Evolutionary conservation across 1,140 invertebrate species (phyloP).

Genomic region (Pseudomyrmex gracilis): DNA sequence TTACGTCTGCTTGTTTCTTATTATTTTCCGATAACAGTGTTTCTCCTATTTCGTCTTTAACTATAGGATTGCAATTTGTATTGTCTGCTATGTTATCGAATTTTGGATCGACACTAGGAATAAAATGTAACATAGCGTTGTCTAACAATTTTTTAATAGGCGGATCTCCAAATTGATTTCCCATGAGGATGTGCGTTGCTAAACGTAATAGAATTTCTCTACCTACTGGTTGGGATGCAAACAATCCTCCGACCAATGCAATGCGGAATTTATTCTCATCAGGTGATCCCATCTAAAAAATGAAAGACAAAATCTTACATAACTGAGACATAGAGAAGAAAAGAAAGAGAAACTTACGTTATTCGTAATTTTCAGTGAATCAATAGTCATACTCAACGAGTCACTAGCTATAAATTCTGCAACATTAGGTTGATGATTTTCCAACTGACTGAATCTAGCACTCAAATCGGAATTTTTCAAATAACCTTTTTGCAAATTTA

Average conservation of each 20-base stretch:
- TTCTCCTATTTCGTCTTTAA: slow-evolving; percentile 87
- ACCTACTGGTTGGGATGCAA: slow-evolving; percentile 93
- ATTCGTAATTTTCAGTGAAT: slow-evolving; percentile 88
- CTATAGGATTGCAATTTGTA: slow-evolving; percentile 83
- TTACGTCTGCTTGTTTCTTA: slow-evolving; percentile 79
- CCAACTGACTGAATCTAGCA: slow-evolving; percentile 87
- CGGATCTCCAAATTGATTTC: slow-evolving; percentile 89
- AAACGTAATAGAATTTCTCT: slow-evolving; percentile 94
- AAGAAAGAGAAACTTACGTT: slow-evolving; percentile 83
- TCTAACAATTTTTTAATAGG: slow-evolving; percentile 88
- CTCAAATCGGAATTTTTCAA: slow-evolving; percentile 87
- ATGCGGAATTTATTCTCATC: slow-evolving; percentile 94
- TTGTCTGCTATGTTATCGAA: slow-evolving; percentile 84
- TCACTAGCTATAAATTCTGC: slow-evolving; percentile 88
- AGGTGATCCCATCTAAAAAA: slow-evolving; percentile 88
- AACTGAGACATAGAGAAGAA: background rate
- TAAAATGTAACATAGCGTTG: slow-evolving; percentile 91
- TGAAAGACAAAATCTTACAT: slow-evolving; percentile 17
- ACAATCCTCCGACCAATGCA: slow-evolving; percentile 93
- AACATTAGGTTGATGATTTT: slow-evolving; percentile 87
- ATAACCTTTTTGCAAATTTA: slow-evolving; percentile 79
- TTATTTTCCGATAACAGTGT: slow-evolving; percentile 85
- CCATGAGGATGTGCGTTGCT: slow-evolving; percentile 92
- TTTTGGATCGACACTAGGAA: slow-evolving; percentile 89
- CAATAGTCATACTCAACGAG: slow-evolving; percentile 87